Base-by-base conservation (phyloP, 2,797 vertebrate genomes). In the Calcarius lapponicus region DNA sequence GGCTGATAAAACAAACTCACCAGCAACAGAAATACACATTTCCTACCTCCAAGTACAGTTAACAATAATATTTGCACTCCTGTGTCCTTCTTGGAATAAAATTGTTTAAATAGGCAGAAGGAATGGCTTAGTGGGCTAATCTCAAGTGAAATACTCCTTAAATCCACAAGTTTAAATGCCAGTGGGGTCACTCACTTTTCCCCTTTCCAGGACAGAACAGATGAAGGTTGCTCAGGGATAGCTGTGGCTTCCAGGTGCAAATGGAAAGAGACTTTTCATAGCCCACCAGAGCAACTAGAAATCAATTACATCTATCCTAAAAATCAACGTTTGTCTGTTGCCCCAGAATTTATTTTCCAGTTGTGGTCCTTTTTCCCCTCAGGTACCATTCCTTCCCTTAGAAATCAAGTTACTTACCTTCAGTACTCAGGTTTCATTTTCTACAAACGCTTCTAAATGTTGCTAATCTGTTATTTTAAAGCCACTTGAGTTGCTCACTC, bases 41-140 rank as follows among this genome's bases (percentile, higher is more conserved):
- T 51, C 81, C 69, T 74, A 95, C 85, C 85, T 95, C 86, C 65
- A 72, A 92, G 81, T 74, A 83, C 79, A 42, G 31, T 50, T 91
- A 96, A 91, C 87, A 95, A 96, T 94, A 96, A 93, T 94, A 96
- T 95, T 96, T 96, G 92, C 58, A 31, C 91, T 93, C 79, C 54
- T 3, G 0, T 9, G 81, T 80, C 64, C 80, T 84, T 79, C 80
- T 91, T 56, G 20, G 71, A 92, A 90, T 71, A 71, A 58, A 92
- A 72, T 11, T 92, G 75, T 93, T 86, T 93, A 90, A 93, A 85
- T 11, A 88, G 67, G 70, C 90, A 90, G 71, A 53, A 86, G 31
- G n/a, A 86, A 93, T 17, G 57, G 88, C 60, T 95, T 85, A 93
- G 73, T 38, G 31, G 70, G 70, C 80, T 93, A 57, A 93, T 84